phyloP scores from a whole-genome alignment of 1,140 invertebrate genomes.

The Formica selysi region DNA sequence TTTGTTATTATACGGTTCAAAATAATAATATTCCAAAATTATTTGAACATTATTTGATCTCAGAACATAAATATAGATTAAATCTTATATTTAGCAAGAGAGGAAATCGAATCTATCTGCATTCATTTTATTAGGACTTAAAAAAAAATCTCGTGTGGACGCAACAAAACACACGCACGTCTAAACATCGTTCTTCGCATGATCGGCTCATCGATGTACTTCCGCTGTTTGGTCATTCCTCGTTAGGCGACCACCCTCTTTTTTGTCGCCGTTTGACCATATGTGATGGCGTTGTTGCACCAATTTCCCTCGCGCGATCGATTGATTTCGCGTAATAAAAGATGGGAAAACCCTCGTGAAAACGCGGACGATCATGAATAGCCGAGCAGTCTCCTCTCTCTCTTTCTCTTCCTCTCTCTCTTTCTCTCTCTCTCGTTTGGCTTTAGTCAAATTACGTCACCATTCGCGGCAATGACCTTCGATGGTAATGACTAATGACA shows the following conservation, averaged over 20 bases:
- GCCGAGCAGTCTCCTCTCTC: constrained; percentile 18
- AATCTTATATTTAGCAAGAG: not conserved
- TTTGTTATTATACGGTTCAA: not conserved
- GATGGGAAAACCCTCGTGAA: constrained; percentile 68
- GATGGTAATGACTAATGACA: constrained; percentile 77
- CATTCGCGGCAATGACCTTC: constrained; percentile 64
- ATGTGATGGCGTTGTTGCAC: constrained; percentile 76
- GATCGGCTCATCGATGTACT: constrained; percentile 68
- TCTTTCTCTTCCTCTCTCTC: constrained; percentile 30
- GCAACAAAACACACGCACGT: constrained; percentile 40
- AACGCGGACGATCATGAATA: constrained; percentile 64
- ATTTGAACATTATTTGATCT: not conserved
- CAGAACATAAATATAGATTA: not conserved
- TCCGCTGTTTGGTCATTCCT: constrained; percentile 82
- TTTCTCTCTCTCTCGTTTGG: constrained; percentile 56
- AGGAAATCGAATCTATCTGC: not conserved
- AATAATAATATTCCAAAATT: too few species aligned
- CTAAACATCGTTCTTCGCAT: constrained; percentile 58
- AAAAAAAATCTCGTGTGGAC: constrained; percentile 55
- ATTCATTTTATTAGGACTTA: not conserved
- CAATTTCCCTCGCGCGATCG: constrained; percentile 49
- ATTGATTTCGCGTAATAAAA: constrained; percentile 77
- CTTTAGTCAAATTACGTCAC: constrained; percentile 81
- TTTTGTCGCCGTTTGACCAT: constrained; percentile 85
- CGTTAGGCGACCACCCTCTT: constrained; percentile 80